phyloP scores from a whole-genome alignment of 2,797 vertebrate species.

The Coregonus ussuriensis region DNA sequence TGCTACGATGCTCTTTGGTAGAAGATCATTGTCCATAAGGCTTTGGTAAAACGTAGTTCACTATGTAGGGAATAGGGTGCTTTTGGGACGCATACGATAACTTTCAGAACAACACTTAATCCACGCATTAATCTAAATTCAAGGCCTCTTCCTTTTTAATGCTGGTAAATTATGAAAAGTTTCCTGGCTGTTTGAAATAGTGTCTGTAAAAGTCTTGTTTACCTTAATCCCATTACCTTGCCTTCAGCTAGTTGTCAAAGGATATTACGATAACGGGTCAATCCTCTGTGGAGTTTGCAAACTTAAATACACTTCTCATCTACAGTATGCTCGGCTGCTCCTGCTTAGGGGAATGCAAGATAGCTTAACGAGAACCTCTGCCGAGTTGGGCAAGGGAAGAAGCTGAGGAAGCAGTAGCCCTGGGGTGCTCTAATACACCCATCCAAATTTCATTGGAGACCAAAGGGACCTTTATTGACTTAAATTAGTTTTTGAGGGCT shows the following conservation, averaged over 20 bases:
- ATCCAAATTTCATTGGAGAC: conserved; percentile 62
- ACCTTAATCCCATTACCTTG: conserved; percentile 34
- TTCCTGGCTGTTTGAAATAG: conserved; percentile 16
- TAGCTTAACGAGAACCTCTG: conserved; percentile 59
- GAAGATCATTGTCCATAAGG: not conserved
- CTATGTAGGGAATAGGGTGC: not conserved
- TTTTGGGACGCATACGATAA: not conserved
- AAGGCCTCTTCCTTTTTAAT: not conserved
- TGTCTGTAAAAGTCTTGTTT: conserved; percentile 30
- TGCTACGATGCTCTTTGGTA: not conserved
- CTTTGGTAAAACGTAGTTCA: not conserved
- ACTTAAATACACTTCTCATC: conserved; percentile 52
- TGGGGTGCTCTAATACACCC: conserved; percentile 34
- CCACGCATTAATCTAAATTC: too few relatives aligned
- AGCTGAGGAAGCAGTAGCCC: conserved; percentile 25
- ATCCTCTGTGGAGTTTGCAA: conserved; percentile 26
- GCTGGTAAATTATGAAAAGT: not conserved
- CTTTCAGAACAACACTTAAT: not conserved
- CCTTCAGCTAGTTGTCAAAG: conserved; percentile 29
- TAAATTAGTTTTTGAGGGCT: conserved; percentile 16
- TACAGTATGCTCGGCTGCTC: conserved; percentile 24
- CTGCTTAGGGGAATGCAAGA: conserved; percentile 46
- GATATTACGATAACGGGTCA: conserved; percentile 32
- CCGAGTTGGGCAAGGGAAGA: conserved; percentile 39
- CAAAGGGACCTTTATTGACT: conserved; percentile 50